phyloP scores from a whole-genome alignment of 2,888 invertebrate genomes.

The Escarpia spicata region DNA sequence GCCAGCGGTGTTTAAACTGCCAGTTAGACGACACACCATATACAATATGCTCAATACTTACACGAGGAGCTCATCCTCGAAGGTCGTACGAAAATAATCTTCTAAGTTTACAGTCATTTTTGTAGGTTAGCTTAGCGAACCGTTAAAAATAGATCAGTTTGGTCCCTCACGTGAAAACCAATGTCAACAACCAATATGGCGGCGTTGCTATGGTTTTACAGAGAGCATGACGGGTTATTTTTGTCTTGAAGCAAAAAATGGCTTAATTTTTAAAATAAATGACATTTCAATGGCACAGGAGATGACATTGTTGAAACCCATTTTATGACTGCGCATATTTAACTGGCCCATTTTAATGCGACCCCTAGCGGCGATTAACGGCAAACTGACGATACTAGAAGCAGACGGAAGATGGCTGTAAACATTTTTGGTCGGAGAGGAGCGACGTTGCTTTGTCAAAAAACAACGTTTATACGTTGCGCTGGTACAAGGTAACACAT shows the following conservation, averaged over 20 bases:
- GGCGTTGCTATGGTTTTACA: background rate
- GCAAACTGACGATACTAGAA: background rate
- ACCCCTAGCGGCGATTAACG: background rate
- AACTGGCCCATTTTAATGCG: background rate
- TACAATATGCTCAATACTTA: conserved; percentile 45
- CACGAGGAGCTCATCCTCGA: conserved; percentile 65
- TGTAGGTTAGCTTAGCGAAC: background rate
- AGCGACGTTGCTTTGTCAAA: background rate
- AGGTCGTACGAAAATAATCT: conserved; percentile 63
- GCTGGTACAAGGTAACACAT: background rate
- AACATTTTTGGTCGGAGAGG: background rate
- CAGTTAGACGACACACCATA: background rate
- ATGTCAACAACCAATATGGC: conserved; percentile 13
- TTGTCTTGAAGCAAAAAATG: background rate
- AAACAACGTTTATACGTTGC: background rate
- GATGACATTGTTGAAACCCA: background rate
- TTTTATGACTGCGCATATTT: background rate
- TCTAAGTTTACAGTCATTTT: conserved; percentile 61
- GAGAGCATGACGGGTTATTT: background rate
- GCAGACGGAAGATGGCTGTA: conserved; percentile 16
- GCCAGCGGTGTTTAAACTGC: background rate
- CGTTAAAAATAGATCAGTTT: background rate
- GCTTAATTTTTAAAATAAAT: background rate
- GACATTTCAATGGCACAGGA: background rate
- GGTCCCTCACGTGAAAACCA: background rate